Evolutionary conservation across 1,140 invertebrate species (phyloP).

Genomic region (Fopius arisanus): DNA sequence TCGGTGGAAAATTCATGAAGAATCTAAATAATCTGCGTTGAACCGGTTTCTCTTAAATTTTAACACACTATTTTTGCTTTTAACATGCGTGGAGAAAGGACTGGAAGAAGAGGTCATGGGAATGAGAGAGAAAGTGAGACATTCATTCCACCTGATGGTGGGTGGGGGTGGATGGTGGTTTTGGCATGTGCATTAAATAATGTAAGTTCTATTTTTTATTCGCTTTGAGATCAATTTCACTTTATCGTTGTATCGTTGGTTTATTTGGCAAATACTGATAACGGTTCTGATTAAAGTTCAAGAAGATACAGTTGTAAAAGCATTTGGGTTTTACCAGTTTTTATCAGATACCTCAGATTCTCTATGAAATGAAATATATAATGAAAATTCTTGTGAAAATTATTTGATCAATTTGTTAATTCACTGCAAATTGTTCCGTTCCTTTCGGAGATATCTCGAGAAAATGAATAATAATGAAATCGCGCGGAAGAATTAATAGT

Average conservation of each 20-base stretch:
- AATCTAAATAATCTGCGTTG: neutral
- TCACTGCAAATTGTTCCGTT: too few species aligned
- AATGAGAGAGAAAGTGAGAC: slow-evolving; percentile 24
- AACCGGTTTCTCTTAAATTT: neutral
- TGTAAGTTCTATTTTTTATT: slow-evolving; percentile 63
- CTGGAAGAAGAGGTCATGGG: neutral
- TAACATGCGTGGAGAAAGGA: neutral
- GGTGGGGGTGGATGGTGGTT: slow-evolving; percentile 71
- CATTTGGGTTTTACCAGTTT: too few species aligned
- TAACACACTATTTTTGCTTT: neutral
- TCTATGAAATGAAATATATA: too few species aligned
- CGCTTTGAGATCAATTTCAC: slow-evolving; percentile 7
- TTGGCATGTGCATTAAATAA: slow-evolving; percentile 69
- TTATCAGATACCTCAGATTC: too few species aligned
- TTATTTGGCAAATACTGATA: neutral
- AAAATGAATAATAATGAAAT: too few species aligned
- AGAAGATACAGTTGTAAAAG: neutral
- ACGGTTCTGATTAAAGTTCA: neutral
- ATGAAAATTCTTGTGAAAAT: too few species aligned
- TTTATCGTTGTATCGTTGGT: neutral
- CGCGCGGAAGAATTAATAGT: too few species aligned
- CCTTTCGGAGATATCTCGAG: too few species aligned
- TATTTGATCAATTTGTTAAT: too few species aligned
- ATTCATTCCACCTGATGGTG: slow-evolving; percentile 68
- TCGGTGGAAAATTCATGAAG: neutral